Conservation (phyloP, 2,888 invertebrate genomes). For the Ptychoptera albimana region DNA sequence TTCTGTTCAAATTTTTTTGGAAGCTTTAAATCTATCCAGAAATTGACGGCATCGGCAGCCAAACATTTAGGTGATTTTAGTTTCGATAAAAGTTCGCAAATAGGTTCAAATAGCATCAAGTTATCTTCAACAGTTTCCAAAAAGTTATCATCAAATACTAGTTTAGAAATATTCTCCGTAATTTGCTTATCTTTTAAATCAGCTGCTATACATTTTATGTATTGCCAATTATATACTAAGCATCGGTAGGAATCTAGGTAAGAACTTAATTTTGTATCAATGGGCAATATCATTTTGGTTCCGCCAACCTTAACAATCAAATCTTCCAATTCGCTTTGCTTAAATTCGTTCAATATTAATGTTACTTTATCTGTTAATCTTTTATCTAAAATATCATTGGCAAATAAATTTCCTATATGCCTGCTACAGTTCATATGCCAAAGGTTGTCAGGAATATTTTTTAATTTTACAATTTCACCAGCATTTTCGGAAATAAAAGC, state of each 20-base stretch:
- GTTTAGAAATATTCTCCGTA: not conserved
- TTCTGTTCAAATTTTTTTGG: constrained; percentile 3
- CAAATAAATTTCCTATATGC: constrained; percentile 14
- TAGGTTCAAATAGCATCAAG: constrained; percentile 5
- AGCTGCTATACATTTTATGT: constrained; percentile 2
- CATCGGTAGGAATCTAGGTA: constrained; percentile 3
- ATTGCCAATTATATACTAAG: constrained; percentile 4
- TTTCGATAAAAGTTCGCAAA: constrained; percentile 4
- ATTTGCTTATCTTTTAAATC: constrained; percentile 2
- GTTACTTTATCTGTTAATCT: constrained; percentile 8
- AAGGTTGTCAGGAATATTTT: constrained; percentile 8
- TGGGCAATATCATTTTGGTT: constrained; percentile 7
- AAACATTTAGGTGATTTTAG: constrained; percentile 3
- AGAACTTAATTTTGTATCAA: constrained; percentile 1
- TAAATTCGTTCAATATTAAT: constrained; percentile 9
- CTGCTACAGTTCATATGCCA: constrained; percentile 14
- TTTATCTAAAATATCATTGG: constrained; percentile 11
- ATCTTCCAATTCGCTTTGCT: constrained; percentile 9
- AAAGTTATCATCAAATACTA: constrained; percentile 9
- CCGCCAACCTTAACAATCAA: constrained; percentile 8
- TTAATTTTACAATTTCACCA: constrained; percentile 13
- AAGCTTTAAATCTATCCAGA: constrained; percentile 8
- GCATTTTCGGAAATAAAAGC: constrained; percentile 15
- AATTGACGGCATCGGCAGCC: constrained; percentile 8
- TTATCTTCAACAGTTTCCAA: constrained; percentile 5